These are phyloP conservation scores for Oncopodura yosiiana DNA, from an alignment of 1,140 invertebrate species.

Conservation along the genomic window DNA sequence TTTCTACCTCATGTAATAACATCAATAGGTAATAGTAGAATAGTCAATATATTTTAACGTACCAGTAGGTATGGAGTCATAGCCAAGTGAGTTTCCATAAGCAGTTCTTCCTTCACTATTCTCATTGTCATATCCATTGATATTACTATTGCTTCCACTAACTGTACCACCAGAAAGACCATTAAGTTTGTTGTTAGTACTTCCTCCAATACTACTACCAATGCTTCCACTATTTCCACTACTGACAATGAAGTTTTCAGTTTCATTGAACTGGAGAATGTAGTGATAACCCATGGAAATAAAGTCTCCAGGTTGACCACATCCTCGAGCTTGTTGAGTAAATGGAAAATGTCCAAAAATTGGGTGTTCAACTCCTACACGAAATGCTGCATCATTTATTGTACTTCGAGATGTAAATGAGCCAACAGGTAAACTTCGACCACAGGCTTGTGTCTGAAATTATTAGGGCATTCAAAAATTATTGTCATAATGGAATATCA, in stretches of 20 bases:
- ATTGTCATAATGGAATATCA: no score
- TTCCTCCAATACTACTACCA: not conserved
- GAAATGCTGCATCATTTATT: conserved; percentile 42
- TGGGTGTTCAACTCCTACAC: conserved; percentile 44
- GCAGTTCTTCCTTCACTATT: conserved; percentile 4
- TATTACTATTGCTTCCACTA: not conserved
- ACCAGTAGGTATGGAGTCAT: no score
- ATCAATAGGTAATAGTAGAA: no score
- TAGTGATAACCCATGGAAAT: conserved; percentile 46
- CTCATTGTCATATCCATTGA: conserved; percentile 9
- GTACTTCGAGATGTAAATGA: conserved; percentile 39
- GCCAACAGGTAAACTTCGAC: conserved; percentile 41
- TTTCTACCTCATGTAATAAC: no score
- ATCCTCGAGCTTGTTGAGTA: conserved; percentile 51
- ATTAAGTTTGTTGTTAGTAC: conserved; percentile 7
- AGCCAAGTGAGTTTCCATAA: no score
- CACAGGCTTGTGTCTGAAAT: conserved; percentile 25
- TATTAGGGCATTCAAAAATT: not conserved
- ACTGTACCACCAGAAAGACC: no score
- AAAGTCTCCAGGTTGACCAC: conserved; percentile 50
- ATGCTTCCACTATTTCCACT: conserved; percentile 1
- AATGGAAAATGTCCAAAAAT: conserved; percentile 45
- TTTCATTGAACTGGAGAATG: conserved; percentile 36
- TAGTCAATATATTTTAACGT: no score
- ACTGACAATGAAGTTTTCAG: conserved; percentile 29